Evolutionary conservation across 2,113 vertebrate genomes (phyloP), one percentile per base, ranked within the genome.

Genomic region (Atlantisia rogersi): DNA sequence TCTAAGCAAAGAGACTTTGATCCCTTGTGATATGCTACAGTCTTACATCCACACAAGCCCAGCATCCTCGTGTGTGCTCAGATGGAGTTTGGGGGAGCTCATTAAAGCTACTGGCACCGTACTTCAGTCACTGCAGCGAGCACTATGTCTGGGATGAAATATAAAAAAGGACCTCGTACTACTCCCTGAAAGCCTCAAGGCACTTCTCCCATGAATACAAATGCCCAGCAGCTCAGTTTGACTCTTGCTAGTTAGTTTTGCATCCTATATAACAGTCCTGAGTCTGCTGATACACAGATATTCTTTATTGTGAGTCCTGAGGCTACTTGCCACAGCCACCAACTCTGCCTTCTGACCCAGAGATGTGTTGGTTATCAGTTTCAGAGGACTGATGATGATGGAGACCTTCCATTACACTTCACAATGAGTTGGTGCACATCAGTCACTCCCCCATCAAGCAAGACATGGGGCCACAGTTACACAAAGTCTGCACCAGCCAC

Each of bases 201-300:
- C 28, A 15, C n/a, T 82, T 44, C 74, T 68, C 6, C 6, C 26
- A 40, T 26, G 59, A 91, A 85, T 5, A n/a, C n/a, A 74, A 74
- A 65, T 1, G 5, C 28, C 48, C 78, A 75, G 80, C 32, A 82
- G 55, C 76, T 90, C 68, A 8, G 55, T 22, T 31, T 42, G 71
- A 26, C 11, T 77, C 53, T 55, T 68, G 44, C 37, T 13, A 11
- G 70, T 48, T 65, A 50, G 59, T 24, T 90, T 62, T 92, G 80
- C n/a, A n/a, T 55, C 55, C 63, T 46, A 0, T 6, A 4, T 1
- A 15, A 55, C 4, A 22, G 50, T 15, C 31, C 58, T 0, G 4
- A n/a, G 26, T 9, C 52, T 79, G 65, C 42, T 60, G 63, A 10
- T 4, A 8, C 35, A 39, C 50, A 40, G 60, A 50, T 21, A 25